Conservation (phyloP, 2,113 vertebrate genomes). For the Forbesichthys papilliferus region DNA sequence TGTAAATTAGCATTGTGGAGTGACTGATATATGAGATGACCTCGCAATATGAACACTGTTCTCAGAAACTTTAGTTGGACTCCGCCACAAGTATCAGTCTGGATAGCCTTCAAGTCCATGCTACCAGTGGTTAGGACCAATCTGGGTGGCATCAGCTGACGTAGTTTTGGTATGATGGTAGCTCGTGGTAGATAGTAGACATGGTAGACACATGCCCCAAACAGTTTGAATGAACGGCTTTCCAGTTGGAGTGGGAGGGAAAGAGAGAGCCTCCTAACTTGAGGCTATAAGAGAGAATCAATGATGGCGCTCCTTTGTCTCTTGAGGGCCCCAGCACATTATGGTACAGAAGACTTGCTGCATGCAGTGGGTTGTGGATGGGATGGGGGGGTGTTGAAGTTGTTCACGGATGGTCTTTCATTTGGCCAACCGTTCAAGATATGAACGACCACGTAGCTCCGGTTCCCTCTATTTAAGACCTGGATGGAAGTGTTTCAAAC, state of each 20-base stretch:
- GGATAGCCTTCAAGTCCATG: no score
- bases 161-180: no score
- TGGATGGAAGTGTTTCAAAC: neutral
- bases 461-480: neutral
- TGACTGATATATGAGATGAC: slow-evolving; percentile 5
- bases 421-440: neutral
- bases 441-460: neutral
- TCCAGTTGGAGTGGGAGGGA: slow-evolving; percentile 13
- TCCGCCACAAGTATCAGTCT: no score
- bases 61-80: no score
- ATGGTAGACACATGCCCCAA: no score
- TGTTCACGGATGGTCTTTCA: neutral
- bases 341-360: slow-evolving; percentile 1
- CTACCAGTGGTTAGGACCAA: no score
- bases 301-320: slow-evolving; percentile 13
- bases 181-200: no score
- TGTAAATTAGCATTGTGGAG: slow-evolving; percentile 21
- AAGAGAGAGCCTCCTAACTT: slow-evolving; percentile 15
- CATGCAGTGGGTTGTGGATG: neutral
- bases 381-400: neutral
- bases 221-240: no score
- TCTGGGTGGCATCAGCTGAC: no score
- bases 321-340: slow-evolving; percentile 4
- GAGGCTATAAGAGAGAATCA: neutral
- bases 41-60: no score